A percentile compares a stretch with the other conserved stretches of the same genome.
Evolutionary conservation across 1,140 invertebrate genomes (phyloP).

Genomic region (Helicoverpa zea): DNA sequence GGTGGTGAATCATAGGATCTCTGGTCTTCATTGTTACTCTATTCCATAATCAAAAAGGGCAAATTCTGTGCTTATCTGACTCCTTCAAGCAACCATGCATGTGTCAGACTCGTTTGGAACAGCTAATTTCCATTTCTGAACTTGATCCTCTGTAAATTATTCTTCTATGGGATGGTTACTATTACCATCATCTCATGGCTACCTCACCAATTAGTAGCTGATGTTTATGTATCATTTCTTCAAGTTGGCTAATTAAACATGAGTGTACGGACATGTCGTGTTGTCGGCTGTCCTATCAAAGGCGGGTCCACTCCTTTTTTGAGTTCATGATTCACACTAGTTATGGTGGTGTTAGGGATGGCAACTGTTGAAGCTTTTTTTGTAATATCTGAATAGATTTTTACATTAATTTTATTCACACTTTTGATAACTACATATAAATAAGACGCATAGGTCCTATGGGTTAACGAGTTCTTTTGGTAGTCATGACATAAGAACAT

Average conservation of each 20-base stretch:
- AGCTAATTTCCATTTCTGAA: not conserved
- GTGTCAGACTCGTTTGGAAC: no score
- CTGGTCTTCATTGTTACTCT: no score
- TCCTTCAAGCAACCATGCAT: no score
- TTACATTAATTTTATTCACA: no score
- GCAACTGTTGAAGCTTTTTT: not conserved
- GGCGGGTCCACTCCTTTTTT: conserved; percentile 46
- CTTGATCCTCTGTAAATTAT: not conserved
- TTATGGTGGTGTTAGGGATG: conserved; percentile 35
- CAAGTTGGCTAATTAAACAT: conserved; percentile 43
- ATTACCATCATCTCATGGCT: conserved; percentile 39
- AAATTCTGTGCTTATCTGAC: no score
- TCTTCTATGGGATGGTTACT: no score
- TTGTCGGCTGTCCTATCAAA: conserved; percentile 46
- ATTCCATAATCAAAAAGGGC: no score
- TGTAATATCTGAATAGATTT: not conserved
- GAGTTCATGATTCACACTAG: conserved; percentile 50
- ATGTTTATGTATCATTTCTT: conserved; percentile 49
- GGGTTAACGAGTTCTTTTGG: no score
- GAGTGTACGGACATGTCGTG: conserved; percentile 40
- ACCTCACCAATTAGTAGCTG: conserved; percentile 45
- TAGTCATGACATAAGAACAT: no score
- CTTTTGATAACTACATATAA: no score
- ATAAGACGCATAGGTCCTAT: no score
- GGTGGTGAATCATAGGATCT: no score